Base-by-base conservation (phyloP, 1,140 invertebrate genomes). In the Forficula auricularia region DNA sequence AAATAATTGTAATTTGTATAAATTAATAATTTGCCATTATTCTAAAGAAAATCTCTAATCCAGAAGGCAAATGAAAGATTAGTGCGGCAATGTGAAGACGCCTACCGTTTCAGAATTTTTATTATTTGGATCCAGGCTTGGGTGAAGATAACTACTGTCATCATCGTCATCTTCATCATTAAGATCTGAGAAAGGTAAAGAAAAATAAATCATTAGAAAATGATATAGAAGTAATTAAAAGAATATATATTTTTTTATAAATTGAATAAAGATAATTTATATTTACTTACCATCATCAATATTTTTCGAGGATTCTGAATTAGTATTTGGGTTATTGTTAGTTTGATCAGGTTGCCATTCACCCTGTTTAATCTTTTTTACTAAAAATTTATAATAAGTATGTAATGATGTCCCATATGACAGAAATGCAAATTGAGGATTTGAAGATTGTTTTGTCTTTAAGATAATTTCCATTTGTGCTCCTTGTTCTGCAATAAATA, bases 401-500 rank as follows among this genome's bases (percentile, higher is more conserved):
- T 97, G 78, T 13, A 98, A 63, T 0, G 65, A 55, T 44, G 84
- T 74, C 48, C 87, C 83, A 58, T 86, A 86, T 32, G 83, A 81
- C 14, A 98, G 67, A 63, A 98, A 98, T 38, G 80, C 68, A 66
- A 98, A 98, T 61, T 92, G 86, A 2, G 77, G 68, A 66, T 98
- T 98, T 50, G 81, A 77, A 0, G 83, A 71, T 61, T 98, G 95
- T 62, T 97, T 98, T 7, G 90, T 85, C 66, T 96, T 97, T 42
- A 98, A 79, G 0, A 98, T 69, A 41, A 98, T 95, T 66, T 98
- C 94, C 91, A 98, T 96, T 66, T 98, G 95, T 20, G 77, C 69
- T 1, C 92, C 94, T 60, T 98, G 91, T 34, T 73, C 68, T 45
- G 82, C 80, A 48, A 98, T 88, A 65, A 98, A 98, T 38, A 77